These are phyloP conservation scores for Aplochiton taeniatus DNA, from an alignment of 2,797 vertebrate genomes.

Conservation along the genomic window DNA sequence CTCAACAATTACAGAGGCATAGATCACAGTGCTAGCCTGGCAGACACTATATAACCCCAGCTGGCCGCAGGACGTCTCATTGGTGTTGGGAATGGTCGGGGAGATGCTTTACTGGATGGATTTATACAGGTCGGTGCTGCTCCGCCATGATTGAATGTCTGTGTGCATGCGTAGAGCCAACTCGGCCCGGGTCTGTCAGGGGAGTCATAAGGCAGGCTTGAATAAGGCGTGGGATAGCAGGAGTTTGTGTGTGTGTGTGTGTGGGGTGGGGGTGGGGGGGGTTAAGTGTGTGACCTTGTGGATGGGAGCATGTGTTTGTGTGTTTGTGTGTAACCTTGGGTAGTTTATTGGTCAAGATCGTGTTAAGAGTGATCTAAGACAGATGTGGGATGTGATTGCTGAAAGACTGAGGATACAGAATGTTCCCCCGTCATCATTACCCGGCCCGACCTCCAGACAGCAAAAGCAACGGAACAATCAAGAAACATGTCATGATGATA, in stretches of 20 bases:
- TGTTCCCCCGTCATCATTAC: constrained; percentile 35
- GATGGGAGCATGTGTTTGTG: neutral
- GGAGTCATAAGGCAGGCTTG: constrained; percentile 76
- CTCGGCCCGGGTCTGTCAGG: constrained; percentile 63
- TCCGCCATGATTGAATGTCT: constrained; percentile 73
- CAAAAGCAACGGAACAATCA: constrained; percentile 25
- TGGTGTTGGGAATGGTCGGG: constrained; percentile 67
- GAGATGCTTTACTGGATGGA: constrained; percentile 70
- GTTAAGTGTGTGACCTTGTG: constrained; percentile 36
- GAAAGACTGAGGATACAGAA: constrained; percentile 60
- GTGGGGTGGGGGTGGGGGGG: constrained; percentile 41
- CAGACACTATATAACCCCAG: constrained; percentile 54
- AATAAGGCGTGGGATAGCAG: constrained; percentile 73
- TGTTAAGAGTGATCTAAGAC: constrained; percentile 74
- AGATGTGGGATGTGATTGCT: constrained; percentile 68
- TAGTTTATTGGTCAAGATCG: constrained; percentile 70
- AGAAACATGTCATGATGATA: constrained; percentile 48
- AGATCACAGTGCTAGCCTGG: constrained; percentile 58
- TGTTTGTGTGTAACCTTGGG: constrained; percentile 34
- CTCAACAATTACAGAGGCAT: constrained; percentile 63
- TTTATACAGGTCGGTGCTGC: constrained; percentile 65
- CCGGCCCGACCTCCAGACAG: constrained; percentile 46
- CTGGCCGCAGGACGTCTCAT: constrained; percentile 68
- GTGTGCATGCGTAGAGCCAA: constrained; percentile 73
- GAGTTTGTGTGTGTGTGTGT: constrained; percentile 22